phyloP scores from a whole-genome alignment of 2,797 vertebrate genomes.

The Cyclura pinguis region DNA sequence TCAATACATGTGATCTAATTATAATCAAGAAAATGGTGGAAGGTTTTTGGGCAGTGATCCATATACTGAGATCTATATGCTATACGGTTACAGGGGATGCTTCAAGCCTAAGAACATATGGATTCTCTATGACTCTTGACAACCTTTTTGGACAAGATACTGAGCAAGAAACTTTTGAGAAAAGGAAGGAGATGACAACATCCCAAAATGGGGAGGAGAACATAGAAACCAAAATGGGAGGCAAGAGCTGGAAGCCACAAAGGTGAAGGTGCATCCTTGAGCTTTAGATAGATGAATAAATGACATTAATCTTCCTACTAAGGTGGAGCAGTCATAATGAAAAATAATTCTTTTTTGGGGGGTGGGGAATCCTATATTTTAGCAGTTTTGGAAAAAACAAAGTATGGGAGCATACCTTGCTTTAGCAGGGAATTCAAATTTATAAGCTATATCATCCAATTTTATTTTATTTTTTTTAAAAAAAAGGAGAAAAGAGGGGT shows the following conservation, averaged over 20 bases:
- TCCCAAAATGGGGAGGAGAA: background rate
- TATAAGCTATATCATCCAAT: too few species aligned
- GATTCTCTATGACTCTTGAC: background rate
- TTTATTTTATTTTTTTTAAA: too few species aligned
- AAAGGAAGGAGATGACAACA: background rate
- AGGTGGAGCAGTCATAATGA: background rate
- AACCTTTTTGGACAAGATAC: background rate
- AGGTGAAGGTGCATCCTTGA: background rate
- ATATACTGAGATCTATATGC: background rate
- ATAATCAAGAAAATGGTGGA: background rate
- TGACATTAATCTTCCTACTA: background rate
- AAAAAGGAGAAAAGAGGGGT: too few species aligned
- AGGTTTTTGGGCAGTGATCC: background rate
- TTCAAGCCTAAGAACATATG: background rate
- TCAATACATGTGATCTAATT: background rate
- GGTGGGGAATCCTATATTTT: too few species aligned
- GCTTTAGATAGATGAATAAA: background rate
- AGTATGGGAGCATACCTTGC: too few species aligned
- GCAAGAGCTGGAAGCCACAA: background rate
- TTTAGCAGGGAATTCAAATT: too few species aligned
- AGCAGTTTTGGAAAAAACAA: too few species aligned
- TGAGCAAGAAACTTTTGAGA: background rate
- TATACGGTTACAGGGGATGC: background rate
- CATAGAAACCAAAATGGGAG: background rate
- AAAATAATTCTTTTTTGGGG: too few species aligned